Percentiles rank a stretch among this genome's conserved stretches.
Conservation (phyloP, 2,797 vertebrate species). For the Enteromius viviparus region DNA sequence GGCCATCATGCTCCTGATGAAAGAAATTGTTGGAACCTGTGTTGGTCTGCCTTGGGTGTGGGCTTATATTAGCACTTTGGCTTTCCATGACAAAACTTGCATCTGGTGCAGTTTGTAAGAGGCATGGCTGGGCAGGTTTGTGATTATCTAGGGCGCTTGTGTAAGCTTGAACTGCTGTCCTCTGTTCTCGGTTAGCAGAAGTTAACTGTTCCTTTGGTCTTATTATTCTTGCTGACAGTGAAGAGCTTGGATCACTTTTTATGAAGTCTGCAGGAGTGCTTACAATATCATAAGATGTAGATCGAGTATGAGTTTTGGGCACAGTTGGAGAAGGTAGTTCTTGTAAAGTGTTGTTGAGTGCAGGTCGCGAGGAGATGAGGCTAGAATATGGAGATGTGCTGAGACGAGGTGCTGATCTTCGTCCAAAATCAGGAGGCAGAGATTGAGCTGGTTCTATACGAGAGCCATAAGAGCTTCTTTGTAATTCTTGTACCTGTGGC, state of each 20-base stretch:
- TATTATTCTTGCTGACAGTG: constrained; percentile 24
- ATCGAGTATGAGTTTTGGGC: constrained; percentile 16
- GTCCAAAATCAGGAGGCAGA: constrained; percentile 68
- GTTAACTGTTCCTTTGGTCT: constrained; percentile 6
- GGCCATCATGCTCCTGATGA: constrained; percentile 47
- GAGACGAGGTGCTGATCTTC: constrained; percentile 67
- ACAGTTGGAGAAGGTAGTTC: constrained; percentile 34
- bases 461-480: constrained; percentile 45
- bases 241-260: constrained; percentile 21
- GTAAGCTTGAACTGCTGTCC: constrained; percentile 52
- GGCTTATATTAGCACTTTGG: constrained; percentile 51
- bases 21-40: constrained; percentile 37
- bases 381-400: constrained; percentile 76
- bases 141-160: constrained; percentile 48
- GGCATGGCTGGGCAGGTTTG: constrained; percentile 52
- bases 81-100: constrained; percentile 56
- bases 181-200: constrained; percentile 21
- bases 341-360: constrained; percentile 62
- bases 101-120: constrained; percentile 49
- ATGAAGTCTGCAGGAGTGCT: not conserved
- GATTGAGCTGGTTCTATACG: constrained; percentile 58
- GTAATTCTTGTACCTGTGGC: constrained; percentile 17
- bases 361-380: constrained; percentile 71
- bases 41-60: constrained; percentile 50
- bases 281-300: constrained; percentile 39